Evolutionary conservation across 2,888 invertebrate species (phyloP).

Genomic region (Sarcophaga carnaria): DNA sequence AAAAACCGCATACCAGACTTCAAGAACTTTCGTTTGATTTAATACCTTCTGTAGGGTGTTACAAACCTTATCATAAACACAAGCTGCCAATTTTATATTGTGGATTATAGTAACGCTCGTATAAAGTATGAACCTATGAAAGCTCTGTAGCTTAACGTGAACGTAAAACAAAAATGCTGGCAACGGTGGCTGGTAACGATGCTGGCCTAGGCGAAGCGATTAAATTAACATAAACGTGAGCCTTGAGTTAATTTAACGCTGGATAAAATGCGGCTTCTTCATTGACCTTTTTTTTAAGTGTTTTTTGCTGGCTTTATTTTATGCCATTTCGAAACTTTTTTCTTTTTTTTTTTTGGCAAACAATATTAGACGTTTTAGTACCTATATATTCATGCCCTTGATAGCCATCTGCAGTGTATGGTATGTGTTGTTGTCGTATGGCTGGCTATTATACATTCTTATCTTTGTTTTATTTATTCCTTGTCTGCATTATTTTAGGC

Average conservation of each 20-base stretch:
- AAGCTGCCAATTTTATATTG: too few relatives aligned
- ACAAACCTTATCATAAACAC: too few relatives aligned
- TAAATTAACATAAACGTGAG: slow-evolving; percentile 66
- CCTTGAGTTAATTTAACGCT: slow-evolving; percentile 69
- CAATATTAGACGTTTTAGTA: neutral
- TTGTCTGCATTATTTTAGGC: neutral
- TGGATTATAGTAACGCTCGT: too few relatives aligned
- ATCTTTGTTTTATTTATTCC: slow-evolving; percentile 12
- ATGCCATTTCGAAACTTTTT: neutral
- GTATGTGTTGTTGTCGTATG: neutral
- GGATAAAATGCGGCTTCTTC: slow-evolving; percentile 41
- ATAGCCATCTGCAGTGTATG: neutral
- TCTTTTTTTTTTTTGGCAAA: neutral
- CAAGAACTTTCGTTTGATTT: too few relatives aligned
- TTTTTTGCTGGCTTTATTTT: neutral
- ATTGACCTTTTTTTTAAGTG: slow-evolving; percentile 11
- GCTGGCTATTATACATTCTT: neutral
- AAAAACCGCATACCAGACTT: too few relatives aligned
- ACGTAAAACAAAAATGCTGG: slow-evolving; percentile 24
- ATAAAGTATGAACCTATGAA: neutral
- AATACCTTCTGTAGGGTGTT: too few relatives aligned
- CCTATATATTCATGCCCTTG: neutral
- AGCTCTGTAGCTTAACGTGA: slow-evolving; percentile 2
- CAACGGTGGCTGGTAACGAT: slow-evolving; percentile 15
- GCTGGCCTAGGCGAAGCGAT: slow-evolving; percentile 46